phyloP scores from a whole-genome alignment of 2,888 invertebrate species.

The Drosophila merina region DNA sequence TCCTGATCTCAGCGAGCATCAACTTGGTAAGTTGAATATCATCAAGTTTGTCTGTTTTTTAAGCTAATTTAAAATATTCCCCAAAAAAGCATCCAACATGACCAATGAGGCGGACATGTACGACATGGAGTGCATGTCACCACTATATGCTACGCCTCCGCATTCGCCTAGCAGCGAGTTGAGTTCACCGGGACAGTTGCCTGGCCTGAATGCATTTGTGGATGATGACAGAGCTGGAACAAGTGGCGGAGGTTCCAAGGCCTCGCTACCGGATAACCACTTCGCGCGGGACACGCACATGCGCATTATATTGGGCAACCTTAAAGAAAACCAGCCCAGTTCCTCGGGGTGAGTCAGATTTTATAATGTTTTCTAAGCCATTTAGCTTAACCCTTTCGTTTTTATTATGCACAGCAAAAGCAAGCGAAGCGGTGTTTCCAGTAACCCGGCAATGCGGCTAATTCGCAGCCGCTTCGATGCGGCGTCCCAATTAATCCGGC shows the following conservation, averaged over 20 bases:
- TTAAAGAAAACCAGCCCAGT: slow-evolving; percentile 83
- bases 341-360: slow-evolving; percentile 79
- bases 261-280: slow-evolving; percentile 89
- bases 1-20: slow-evolving; percentile 84
- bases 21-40: slow-evolving; percentile 75
- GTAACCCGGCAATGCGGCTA: slow-evolving; percentile 93
- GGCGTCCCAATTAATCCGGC: slow-evolving; percentile 84
- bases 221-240: slow-evolving; percentile 81
- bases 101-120: slow-evolving; percentile 84
- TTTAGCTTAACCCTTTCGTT: neutral
- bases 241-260: slow-evolving; percentile 64
- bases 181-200: slow-evolving; percentile 85
- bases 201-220: slow-evolving; percentile 82
- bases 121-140: slow-evolving; percentile 85
- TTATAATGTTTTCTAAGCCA: too few species aligned
- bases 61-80: neutral
- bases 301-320: slow-evolving; percentile 92
- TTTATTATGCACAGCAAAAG: slow-evolving; percentile 84
- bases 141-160: slow-evolving; percentile 92
- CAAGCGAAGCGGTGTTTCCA: slow-evolving; percentile 93
- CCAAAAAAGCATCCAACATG: slow-evolving; percentile 62
- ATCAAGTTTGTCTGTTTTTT: neutral
- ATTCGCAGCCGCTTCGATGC: slow-evolving; percentile 86
- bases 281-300: slow-evolving; percentile 96
- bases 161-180: slow-evolving; percentile 89